Evolutionary conservation across 2,113 vertebrate genomes (phyloP).

Genomic region (Plecturocebus donacophilus): DNA sequence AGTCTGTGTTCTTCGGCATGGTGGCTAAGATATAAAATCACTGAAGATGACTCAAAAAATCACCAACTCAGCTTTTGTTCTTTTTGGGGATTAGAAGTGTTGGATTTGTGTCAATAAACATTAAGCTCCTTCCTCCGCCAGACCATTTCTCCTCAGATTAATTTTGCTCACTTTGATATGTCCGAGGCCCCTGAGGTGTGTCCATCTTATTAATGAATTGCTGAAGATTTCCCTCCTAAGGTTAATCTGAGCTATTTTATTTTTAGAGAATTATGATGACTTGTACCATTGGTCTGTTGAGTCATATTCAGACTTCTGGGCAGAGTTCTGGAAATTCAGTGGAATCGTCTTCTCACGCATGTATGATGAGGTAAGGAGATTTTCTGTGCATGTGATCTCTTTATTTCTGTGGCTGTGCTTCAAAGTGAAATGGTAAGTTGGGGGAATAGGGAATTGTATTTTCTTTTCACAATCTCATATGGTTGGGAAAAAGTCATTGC

Average conservation of each 20-base stretch:
- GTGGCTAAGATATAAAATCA: too few species aligned
- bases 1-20: background rate
- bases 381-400: accelerated
- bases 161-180: accelerated
- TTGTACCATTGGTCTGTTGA: slow-evolving; percentile 96
- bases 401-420: background rate
- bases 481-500: background rate
- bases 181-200: background rate
- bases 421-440: background rate
- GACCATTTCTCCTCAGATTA: background rate
- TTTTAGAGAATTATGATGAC: slow-evolving; percentile 91
- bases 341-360: slow-evolving; percentile 89
- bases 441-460: accelerated
- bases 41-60: too few species aligned
- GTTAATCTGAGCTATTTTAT: background rate
- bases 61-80: background rate
- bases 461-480: background rate
- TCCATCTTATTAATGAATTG: background rate
- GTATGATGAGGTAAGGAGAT: slow-evolving; percentile 91
- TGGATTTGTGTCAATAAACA: background rate
- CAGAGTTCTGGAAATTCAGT: slow-evolving; percentile 94
- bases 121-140: background rate
- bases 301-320: slow-evolving; percentile 94
- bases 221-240: background rate
- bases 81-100: background rate